Base-by-base conservation (phyloP, 2,888 invertebrate species). In the Mechanitis mazaeus region DNA sequence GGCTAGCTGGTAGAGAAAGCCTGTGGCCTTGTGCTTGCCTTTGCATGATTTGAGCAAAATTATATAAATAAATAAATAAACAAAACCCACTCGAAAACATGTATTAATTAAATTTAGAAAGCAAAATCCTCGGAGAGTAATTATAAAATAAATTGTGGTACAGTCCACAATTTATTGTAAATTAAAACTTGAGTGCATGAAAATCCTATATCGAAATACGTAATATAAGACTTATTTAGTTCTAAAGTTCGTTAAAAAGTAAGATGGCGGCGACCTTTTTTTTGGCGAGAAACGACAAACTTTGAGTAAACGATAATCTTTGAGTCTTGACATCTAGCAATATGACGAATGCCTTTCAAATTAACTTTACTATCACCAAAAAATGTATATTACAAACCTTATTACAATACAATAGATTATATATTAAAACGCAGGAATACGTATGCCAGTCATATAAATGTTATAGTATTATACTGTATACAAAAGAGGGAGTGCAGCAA, bases 401-500 rank as follows among this genome's bases (percentile, higher is more conserved):
- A 64, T 55, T 33, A 1, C 20, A 0, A 7, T 9, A 12, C 0
- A 20, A 57, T 59, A 68, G 31, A 28, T 55, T 45, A 56, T n/a
- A 58, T 35, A 38, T 38, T 56, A 5, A 56, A 33, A 33, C n/a
- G 33, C 4, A 20, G 20, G n/a, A 3, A 33, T 3, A 54, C n/a
- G 54, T 55, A 53, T 59, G 12, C 3, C 20, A 33, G 33, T 63
- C 31, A 60, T 46, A 42, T 46, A 62, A 69, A 64, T 33, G 57
- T 72, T 59, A 75, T 68, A 20, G 35, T 65, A 65, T 66, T 67
- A 35, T 58, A 20, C 20, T 20, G 20, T 20, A 56, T 69, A 73
- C 76, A 80, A 77, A 78, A 77, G 75, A 71, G 74, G 79, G 80
- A 80, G 80, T 80, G 79, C 77, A 72, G 73, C 61, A 64, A 73